Evolutionary conservation across 2,888 invertebrate species (phyloP).

Genomic region (Chrysotoxum bicinctum): DNA sequence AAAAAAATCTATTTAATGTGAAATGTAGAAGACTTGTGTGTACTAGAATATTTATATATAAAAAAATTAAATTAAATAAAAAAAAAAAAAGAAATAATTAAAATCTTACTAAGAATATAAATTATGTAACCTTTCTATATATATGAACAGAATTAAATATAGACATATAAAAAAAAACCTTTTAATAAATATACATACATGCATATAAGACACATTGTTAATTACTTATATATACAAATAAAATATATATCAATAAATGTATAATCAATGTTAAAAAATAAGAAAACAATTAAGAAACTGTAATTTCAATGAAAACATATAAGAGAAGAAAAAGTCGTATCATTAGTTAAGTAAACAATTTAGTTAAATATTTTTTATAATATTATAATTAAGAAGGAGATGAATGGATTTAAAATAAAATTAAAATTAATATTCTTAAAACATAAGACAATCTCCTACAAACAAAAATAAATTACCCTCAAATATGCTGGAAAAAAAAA

Average conservation of each 20-base stretch:
- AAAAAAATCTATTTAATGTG: slow-evolving; percentile 56
- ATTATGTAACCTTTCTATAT: slow-evolving; percentile 74
- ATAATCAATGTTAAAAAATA: slow-evolving; percentile 76
- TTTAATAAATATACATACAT: slow-evolving; percentile 32
- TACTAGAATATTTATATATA: slow-evolving; percentile 42
- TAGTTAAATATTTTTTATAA: slow-evolving; percentile 67
- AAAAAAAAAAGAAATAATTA: slow-evolving; percentile 21
- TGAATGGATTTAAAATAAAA: slow-evolving; percentile 64
- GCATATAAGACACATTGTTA: slow-evolving; percentile 58
- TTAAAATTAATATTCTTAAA: slow-evolving; percentile 24
- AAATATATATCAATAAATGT: slow-evolving; percentile 73
- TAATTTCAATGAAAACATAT: slow-evolving; percentile 79
- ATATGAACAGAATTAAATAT: slow-evolving; percentile 52
- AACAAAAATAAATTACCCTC: slow-evolving; percentile 39
- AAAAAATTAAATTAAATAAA: slow-evolving; percentile 4
- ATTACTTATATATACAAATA: slow-evolving; percentile 49
- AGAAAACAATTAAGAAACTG: slow-evolving; percentile 80
- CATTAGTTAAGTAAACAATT: slow-evolving; percentile 49
- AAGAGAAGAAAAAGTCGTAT: slow-evolving; percentile 44
- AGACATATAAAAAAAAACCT: slow-evolving; percentile 9
- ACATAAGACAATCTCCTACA: slow-evolving; percentile 77
- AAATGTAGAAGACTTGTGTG: slow-evolving; percentile 62
- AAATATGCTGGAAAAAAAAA: slow-evolving; percentile 53
- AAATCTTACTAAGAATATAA: slow-evolving; percentile 33
- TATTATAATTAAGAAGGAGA: slow-evolving; percentile 34